phyloP scores from a whole-genome alignment of 2,113 vertebrate species.

The Hystrix cristata region DNA sequence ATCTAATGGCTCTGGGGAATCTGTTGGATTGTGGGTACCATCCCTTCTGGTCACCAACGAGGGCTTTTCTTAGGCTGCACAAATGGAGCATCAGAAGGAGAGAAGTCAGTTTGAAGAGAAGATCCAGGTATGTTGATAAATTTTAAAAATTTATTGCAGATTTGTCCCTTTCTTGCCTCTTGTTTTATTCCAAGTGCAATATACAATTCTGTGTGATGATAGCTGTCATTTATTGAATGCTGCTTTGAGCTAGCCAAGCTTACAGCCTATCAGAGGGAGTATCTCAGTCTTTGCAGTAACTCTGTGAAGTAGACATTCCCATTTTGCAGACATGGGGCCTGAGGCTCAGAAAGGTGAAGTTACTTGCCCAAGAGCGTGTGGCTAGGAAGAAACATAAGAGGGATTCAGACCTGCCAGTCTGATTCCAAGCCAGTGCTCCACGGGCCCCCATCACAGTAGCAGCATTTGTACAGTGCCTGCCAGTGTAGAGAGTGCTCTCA shows the following conservation, averaged over 20 bases:
- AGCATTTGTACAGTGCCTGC: background rate
- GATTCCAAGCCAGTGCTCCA: background rate
- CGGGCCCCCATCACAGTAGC: background rate
- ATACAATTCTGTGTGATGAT: background rate
- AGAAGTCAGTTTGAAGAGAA: conserved; percentile 87
- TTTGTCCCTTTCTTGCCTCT: background rate
- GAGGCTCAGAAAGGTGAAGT: background rate
- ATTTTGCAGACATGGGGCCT: background rate
- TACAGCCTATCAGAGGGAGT: background rate
- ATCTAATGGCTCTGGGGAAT: background rate
- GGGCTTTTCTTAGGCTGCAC: conserved; percentile 78
- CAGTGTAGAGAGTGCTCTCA: background rate
- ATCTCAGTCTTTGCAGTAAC: background rate
- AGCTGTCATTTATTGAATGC: background rate
- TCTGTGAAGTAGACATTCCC: background rate
- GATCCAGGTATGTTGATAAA: conserved; percentile 88
- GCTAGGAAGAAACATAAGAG: background rate
- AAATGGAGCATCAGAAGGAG: conserved; percentile 85
- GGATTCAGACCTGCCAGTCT: background rate
- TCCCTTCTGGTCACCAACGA: background rate
- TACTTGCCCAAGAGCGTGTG: background rate
- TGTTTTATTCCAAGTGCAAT: background rate
- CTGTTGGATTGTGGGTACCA: background rate
- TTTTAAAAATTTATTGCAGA: background rate
- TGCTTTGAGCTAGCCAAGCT: background rate